These are phyloP conservation scores for Eulemur mongoz DNA, from an alignment of 2,797 vertebrate genomes.

Conservation along the genomic window DNA sequence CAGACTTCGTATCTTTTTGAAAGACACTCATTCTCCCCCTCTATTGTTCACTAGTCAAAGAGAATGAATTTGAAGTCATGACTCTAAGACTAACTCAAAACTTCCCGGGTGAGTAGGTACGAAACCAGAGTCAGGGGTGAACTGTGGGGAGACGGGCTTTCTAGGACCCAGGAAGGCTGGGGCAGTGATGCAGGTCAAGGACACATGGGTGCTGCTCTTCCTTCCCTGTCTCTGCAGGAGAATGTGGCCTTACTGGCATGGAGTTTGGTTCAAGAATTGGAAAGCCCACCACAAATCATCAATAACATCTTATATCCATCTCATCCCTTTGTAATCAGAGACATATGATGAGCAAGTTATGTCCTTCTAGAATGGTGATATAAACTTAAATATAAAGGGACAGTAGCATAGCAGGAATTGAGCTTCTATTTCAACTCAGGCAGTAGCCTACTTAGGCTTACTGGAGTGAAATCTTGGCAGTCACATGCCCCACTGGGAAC, in stretches of 20 bases:
- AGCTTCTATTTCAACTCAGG: neutral
- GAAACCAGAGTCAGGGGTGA: too few species aligned
- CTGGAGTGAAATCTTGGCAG: neutral
- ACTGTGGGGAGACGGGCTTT: neutral
- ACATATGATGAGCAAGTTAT: too few species aligned
- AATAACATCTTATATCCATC: too few species aligned
- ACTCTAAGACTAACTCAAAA: neutral
- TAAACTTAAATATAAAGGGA: neutral
- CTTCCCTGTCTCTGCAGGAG: neutral
- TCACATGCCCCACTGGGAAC: neutral
- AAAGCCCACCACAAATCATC: neutral
- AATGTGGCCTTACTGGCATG: neutral
- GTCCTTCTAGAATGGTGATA: neutral
- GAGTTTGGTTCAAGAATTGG: neutral
- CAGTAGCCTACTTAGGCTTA: too few species aligned
- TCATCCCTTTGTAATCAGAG: neutral
- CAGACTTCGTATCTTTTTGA: neutral
- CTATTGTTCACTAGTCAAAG: neutral
- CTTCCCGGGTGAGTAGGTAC: neutral
- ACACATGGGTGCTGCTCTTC: neutral
- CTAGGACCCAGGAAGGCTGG: neutral
- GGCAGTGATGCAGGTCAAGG: neutral
- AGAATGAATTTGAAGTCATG: neutral
- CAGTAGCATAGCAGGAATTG: too few species aligned
- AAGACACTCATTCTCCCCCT: too few species aligned